Evolutionary conservation across 2,888 invertebrate species (phyloP).

Genomic region (Alcis repandata): DNA sequence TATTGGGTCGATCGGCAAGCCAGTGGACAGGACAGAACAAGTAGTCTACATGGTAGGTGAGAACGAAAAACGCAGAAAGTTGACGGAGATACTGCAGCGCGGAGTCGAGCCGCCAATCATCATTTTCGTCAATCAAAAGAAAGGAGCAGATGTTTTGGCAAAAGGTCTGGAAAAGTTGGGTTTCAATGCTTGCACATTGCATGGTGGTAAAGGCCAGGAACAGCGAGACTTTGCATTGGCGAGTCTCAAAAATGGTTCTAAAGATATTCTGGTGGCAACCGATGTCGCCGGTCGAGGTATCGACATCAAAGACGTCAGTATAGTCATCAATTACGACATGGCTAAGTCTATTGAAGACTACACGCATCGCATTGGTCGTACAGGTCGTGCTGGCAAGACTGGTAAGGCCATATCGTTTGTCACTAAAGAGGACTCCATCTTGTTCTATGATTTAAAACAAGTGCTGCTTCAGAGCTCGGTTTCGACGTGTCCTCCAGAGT

Average conservation of each 20-base stretch:
- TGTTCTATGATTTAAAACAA: slow-evolving; percentile 99
- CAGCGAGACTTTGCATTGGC: slow-evolving; percentile 99
- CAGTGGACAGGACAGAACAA: slow-evolving; percentile 99
- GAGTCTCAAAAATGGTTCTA: slow-evolving; percentile 97
- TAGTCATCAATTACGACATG: slow-evolving; percentile 99
- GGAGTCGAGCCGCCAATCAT: slow-evolving; percentile 99
- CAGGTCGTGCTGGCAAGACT: slow-evolving; percentile 99
- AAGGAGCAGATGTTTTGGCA: slow-evolving; percentile 98
- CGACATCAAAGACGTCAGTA: slow-evolving; percentile 99
- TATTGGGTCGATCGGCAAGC: slow-evolving; percentile 98
- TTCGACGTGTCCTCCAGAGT: slow-evolving; percentile 97
- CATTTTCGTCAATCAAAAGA: slow-evolving; percentile 99
- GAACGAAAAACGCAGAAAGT: slow-evolving; percentile 97
- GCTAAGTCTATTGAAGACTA: slow-evolving; percentile 99
- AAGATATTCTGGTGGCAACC: slow-evolving; percentile 99
- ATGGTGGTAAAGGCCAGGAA: slow-evolving; percentile 99
- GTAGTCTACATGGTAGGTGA: slow-evolving; percentile 98
- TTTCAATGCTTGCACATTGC: slow-evolving; percentile 98
- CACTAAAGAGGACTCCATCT: slow-evolving; percentile 97
- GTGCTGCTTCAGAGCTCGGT: slow-evolving; percentile 95
- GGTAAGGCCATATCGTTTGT: slow-evolving; percentile 98
- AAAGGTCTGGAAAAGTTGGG: slow-evolving; percentile 98
- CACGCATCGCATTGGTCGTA: slow-evolving; percentile 99
- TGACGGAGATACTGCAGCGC: slow-evolving; percentile 95
- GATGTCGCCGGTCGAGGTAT: slow-evolving; percentile 99